Percentiles rank a stretch among this genome's conserved stretches.
Evolutionary conservation across 2,888 invertebrate genomes (phyloP).

Genomic region (Pristionchus fissidentatus): DNA sequence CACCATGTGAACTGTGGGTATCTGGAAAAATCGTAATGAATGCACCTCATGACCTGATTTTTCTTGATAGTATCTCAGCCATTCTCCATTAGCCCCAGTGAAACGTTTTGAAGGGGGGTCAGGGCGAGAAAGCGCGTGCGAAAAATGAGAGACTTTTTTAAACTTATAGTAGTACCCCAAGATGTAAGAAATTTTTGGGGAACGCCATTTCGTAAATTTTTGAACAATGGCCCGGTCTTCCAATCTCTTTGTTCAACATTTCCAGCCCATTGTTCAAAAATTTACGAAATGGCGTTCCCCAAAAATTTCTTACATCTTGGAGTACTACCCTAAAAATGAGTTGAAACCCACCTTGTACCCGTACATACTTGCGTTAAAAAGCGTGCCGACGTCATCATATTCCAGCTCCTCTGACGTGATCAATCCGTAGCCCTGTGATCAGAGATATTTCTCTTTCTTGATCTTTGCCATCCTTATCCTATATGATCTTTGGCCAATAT

Average conservation of each 20-base stretch:
- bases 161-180: too few species aligned
- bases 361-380: conserved; percentile 89
- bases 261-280: too few species aligned
- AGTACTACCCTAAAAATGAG: neutral
- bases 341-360: conserved; percentile 83
- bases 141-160: too few species aligned
- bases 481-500: neutral
- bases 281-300: too few species aligned
- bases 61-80: neutral
- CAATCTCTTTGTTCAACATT: neutral
- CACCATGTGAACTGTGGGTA: conserved; percentile 91
- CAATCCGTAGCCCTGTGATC: conserved; percentile 85
- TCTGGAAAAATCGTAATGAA: conserved; percentile 66
- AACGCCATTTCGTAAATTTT: too few species aligned
- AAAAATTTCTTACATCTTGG: too few species aligned
- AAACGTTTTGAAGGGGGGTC: too few species aligned
- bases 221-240: too few species aligned
- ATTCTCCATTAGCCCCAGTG: neutral
- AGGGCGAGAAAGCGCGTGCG: too few species aligned
- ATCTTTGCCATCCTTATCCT: neutral
- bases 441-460: neutral
- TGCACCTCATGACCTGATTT: neutral
- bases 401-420: conserved; percentile 90
- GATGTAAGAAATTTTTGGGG: too few species aligned
- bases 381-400: conserved; percentile 84